Conservation (phyloP, 2,888 invertebrate species). For the Notodromas monacha region DNA sequence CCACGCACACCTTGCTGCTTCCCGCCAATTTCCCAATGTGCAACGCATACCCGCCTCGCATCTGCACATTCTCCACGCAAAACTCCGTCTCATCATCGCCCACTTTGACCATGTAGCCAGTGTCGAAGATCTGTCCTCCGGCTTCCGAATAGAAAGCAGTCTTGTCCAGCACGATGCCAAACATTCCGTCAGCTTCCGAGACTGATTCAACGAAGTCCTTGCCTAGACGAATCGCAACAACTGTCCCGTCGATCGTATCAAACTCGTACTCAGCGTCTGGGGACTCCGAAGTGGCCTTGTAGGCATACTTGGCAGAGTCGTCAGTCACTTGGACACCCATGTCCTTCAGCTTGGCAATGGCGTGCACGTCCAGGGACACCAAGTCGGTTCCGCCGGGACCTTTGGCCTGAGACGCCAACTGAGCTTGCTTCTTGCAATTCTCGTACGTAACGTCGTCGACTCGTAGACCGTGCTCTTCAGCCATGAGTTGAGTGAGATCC, state of each 20-base stretch:
- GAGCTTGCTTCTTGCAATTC: slow-evolving; percentile 57
- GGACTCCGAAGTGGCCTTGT: slow-evolving; percentile 28
- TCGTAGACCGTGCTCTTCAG: slow-evolving; percentile 60
- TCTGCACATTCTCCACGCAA: slow-evolving; percentile 63
- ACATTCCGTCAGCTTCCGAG: slow-evolving; percentile 14
- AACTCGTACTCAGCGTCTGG: slow-evolving; percentile 31
- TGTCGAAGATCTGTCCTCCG: slow-evolving; percentile 91
- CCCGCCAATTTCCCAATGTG: slow-evolving; percentile 71
- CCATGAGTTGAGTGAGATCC: slow-evolving; percentile 87
- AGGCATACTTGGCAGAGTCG: slow-evolving; percentile 69
- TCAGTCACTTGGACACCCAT: slow-evolving; percentile 42
- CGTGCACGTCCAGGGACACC: slow-evolving; percentile 70
- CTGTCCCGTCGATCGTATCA: slow-evolving; percentile 21
- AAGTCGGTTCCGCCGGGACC: slow-evolving; percentile 37
- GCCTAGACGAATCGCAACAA: slow-evolving; percentile 42
- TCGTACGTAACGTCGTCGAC: slow-evolving; percentile 77
- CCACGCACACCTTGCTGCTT: slow-evolving; percentile 28
- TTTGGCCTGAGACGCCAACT: slow-evolving; percentile 27
- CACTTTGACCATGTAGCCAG: slow-evolving; percentile 53
- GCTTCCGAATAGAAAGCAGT: slow-evolving; percentile 96
- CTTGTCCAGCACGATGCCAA: slow-evolving; percentile 53
- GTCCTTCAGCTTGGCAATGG: slow-evolving; percentile 58
- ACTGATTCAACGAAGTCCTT: slow-evolving; percentile 58
- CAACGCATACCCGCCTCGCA: slow-evolving; percentile 75
- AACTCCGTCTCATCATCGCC: slow-evolving; percentile 59